A percentile compares a stretch with the other conserved stretches of the same genome.
Evolutionary conservation across 2,113 vertebrate genomes (phyloP).

Genomic region (Cichladusa arquata): DNA sequence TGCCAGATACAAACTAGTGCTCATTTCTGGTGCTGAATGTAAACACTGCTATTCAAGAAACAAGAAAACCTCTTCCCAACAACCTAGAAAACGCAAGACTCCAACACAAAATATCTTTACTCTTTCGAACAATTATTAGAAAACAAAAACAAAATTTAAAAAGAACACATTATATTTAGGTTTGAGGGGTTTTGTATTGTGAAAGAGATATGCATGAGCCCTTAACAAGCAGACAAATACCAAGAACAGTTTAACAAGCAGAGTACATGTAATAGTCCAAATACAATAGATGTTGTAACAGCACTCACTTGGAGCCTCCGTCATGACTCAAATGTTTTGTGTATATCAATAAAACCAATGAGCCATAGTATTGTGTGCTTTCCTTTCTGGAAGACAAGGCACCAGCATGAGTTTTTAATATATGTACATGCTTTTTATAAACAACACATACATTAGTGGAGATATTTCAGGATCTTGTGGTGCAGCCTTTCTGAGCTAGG

Average conservation of each 20-base stretch:
- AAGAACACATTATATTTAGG: neutral
- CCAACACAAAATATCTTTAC: neutral
- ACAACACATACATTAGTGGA: neutral
- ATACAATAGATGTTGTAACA: neutral
- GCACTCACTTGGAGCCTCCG: neutral
- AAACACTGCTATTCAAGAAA: neutral
- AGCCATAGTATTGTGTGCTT: neutral
- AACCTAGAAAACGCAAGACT: neutral
- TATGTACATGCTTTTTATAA: neutral
- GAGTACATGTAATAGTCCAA: neutral
- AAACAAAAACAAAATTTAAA: neutral
- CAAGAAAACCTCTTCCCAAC: neutral
- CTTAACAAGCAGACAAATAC: neutral
- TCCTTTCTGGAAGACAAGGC: constrained; percentile 23
- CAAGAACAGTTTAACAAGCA: neutral
- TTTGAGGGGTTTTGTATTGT: neutral
- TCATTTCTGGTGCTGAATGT: neutral
- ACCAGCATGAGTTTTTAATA: constrained; percentile 6
- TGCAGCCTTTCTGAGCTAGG: neutral
- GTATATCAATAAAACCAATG: neutral
- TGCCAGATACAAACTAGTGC: neutral
- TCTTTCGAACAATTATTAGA: neutral
- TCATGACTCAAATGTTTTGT: neutral
- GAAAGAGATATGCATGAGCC: neutral
- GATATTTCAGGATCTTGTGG: neutral